A percentile compares a stretch with the other conserved stretches of the same genome.
Conservation (phyloP, 2,797 vertebrate genomes). For the Anomalospiza imberbis region DNA sequence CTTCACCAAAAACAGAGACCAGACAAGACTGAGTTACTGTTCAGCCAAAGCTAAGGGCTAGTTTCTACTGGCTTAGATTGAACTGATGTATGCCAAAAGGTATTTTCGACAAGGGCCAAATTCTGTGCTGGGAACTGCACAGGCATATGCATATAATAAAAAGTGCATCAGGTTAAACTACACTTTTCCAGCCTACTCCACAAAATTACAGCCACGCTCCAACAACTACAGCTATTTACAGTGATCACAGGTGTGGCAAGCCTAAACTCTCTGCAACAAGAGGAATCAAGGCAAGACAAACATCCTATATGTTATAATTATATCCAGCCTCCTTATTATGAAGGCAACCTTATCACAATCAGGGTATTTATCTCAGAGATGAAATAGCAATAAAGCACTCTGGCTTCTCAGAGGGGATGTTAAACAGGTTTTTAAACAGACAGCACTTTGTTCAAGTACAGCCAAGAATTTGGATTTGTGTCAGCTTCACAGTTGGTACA, state of each 20-base stretch:
- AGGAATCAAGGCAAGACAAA: neutral
- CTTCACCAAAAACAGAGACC: conserved; percentile 61
- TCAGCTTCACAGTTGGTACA: neutral
- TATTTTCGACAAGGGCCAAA: conserved; percentile 50
- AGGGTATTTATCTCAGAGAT: neutral
- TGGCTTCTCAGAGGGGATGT: neutral
- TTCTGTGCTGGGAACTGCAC: conserved; percentile 28
- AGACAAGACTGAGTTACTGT: conserved; percentile 49
- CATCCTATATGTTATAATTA: neutral
- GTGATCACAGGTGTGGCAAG: conserved; percentile 18
- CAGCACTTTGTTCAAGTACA: neutral
- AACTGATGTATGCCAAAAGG: conserved; percentile 60
- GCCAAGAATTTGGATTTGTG: neutral
- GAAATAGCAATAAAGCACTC: neutral
- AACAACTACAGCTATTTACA: neutral
- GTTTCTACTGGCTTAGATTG: conserved; percentile 62
- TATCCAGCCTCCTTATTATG: neutral
- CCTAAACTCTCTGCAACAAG: neutral
- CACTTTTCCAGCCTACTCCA: conserved; percentile 22
- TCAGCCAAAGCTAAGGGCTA: conserved; percentile 57
- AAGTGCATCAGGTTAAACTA: conserved; percentile 28
- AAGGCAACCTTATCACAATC: neutral
- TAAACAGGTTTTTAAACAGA: conserved; percentile 12
- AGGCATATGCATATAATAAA: conserved; percentile 56
- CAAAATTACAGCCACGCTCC: neutral